Evolutionary conservation across 2,113 vertebrate genomes (phyloP).

Genomic region (Butorides virescens): DNA sequence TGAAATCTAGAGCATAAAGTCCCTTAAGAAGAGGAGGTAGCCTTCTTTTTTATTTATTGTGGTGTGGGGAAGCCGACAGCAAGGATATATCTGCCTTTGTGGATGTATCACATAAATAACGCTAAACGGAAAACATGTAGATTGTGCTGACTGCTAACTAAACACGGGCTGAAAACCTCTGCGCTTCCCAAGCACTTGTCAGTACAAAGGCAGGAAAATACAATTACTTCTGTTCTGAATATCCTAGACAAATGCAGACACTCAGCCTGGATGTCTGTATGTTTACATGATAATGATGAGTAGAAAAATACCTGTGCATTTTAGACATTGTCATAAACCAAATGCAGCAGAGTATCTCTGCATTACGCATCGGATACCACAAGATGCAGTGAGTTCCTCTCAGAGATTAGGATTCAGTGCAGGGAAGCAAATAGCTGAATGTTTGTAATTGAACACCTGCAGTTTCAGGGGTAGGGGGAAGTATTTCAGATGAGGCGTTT

Average conservation of each 20-base stretch:
- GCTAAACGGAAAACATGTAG: not conserved
- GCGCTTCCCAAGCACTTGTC: not conserved
- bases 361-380: not conserved
- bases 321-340: not conserved
- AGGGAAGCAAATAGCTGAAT: not conserved
- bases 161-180: not conserved
- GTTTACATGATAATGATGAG: not conserved
- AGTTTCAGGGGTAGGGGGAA: not conserved
- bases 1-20: not conserved
- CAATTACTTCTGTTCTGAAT: not conserved
- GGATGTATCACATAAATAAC: not conserved
- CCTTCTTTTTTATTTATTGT: not conserved
- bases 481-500: not conserved
- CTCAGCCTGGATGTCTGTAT: not conserved
- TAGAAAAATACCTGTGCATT: not conserved
- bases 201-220: not conserved
- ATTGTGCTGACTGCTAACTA: not conserved
- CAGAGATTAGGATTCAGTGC: not conserved
- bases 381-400: not conserved
- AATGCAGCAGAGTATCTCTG: not conserved
- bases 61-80: not conserved
- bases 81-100: not conserved
- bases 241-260: not conserved
- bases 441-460: not conserved
- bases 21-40: not conserved